Conservation (phyloP, 1,140 invertebrate genomes). For the Drosophila willistoni region DNA sequence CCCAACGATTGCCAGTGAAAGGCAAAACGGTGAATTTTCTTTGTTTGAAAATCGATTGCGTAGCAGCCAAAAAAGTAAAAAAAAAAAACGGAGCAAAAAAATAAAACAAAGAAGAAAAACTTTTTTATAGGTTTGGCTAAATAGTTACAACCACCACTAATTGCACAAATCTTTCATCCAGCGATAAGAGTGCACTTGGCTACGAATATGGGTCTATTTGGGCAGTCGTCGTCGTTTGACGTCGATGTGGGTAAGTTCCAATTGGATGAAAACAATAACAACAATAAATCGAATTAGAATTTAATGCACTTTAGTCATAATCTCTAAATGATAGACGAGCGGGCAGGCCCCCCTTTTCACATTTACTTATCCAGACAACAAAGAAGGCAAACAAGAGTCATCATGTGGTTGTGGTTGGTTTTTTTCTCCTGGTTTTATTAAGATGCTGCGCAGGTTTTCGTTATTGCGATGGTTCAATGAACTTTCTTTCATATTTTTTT, state of each 20-base stretch:
- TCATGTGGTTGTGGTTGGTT: constrained; percentile 34
- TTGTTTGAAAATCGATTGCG: constrained; percentile 66
- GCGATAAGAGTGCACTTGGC: constrained; percentile 37
- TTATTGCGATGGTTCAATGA: constrained; percentile 60
- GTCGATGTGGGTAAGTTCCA: constrained; percentile 88
- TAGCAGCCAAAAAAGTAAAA: constrained; percentile 30
- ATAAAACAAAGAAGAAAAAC: constrained; percentile 42
- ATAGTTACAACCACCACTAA: not conserved
- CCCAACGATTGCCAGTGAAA: not conserved
- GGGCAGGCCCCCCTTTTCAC: not conserved
- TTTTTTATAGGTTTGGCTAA: constrained; percentile 1
- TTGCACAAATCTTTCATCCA: constrained; percentile 47
- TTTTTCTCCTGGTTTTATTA: constrained; percentile 11
- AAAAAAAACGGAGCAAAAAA: constrained; percentile 14
- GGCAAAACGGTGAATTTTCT: not conserved
- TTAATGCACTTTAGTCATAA: constrained; percentile 19
- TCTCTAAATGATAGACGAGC: not conserved
- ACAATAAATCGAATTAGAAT: constrained; percentile 17
- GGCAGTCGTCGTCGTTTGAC: constrained; percentile 88
- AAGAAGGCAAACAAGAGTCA: constrained; percentile 53
- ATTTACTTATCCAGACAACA: constrained; percentile 43
- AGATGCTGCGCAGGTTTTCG: constrained; percentile 62
- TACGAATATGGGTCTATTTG: constrained; percentile 87
- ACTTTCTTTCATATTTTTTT: constrained; percentile 53
- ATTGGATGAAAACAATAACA: constrained; percentile 4